Conservation (phyloP, 1,140 invertebrate genomes). For the Papilio dardanus region DNA sequence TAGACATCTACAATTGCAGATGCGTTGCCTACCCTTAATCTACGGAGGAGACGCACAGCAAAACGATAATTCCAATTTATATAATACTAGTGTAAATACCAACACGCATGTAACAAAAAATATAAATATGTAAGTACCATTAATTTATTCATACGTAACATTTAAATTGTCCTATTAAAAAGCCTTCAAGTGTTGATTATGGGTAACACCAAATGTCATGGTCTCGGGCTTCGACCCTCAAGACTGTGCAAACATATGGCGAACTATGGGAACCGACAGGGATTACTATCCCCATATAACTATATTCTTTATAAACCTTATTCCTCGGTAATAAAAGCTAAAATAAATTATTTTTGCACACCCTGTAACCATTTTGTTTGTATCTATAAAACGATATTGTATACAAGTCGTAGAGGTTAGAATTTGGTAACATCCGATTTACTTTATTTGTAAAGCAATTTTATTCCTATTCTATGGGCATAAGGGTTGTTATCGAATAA, state of each 20-base stretch:
- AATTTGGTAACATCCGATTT: conserved; percentile 34
- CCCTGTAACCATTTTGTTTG: conserved; percentile 5
- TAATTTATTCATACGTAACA: conserved; percentile 37
- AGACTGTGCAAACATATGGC: conserved; percentile 52
- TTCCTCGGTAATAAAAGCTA: not conserved
- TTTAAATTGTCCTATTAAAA: conserved; percentile 50
- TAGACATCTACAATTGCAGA: too few species aligned
- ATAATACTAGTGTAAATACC: too few species aligned
- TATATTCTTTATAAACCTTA: conserved; percentile 23
- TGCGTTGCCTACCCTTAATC: too few species aligned
- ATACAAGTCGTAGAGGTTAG: conserved; percentile 25
- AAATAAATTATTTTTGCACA: not conserved
- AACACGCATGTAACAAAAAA: not conserved
- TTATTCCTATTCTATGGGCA: conserved; percentile 3
- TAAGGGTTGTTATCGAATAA: conserved; percentile 38
- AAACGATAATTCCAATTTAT: too few species aligned
- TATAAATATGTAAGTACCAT: not conserved
- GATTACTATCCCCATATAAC: conserved; percentile 7
- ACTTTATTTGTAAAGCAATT: conserved; percentile 6
- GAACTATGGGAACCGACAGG: conserved; percentile 34
- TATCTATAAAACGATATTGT: conserved; percentile 17
- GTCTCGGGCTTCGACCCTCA: conserved; percentile 41
- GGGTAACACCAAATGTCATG: conserved; percentile 54
- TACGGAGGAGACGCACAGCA: too few species aligned
- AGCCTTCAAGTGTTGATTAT: conserved; percentile 48